Evolutionary conservation across 2,113 vertebrate genomes (phyloP), one percentile per base, ranked within the genome.

Genomic region (Apodemus sylvaticus): DNA sequence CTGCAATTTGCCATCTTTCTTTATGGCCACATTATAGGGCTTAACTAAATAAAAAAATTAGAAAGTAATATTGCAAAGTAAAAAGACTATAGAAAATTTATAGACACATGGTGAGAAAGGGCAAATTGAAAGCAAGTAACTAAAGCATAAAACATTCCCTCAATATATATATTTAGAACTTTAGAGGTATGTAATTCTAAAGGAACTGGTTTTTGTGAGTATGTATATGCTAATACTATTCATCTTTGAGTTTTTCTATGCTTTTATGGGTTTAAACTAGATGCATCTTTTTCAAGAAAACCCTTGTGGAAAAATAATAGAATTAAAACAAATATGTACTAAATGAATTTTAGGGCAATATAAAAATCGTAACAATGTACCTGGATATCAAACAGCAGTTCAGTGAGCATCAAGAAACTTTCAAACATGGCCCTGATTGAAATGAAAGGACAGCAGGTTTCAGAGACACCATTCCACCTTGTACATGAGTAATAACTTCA

Each of bases 61-160:
- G 86, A 97, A 96, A 62, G 48, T 92, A 95, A 96, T 94, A 96
- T 97, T 96, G 24, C 6, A 89, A 92, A 90, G 94, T 89, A 73
- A 97, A 96, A 95, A 39, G 48, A 95, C 14, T 89, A 64, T 34
- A 91, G 39, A 81, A 77, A 86, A 89, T 90, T 95, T 94, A 93
- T 91, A n/a, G 14, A 70, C 68, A 12, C 42, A 22, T 82, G 42
- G 9, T 94, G 29, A 88, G 81, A 93, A 73, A 81, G 70, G 29
- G 31, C 26, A 24, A 93, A 90, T 92, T 93, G 58, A 70, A 94
- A 39, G 26, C 93, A 22, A 94, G 83, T 82, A 86, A 93, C 36
- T 11, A 89, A 95, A 97, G 68, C 66, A 12, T 7, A 77, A 94
- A 93, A 91, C 60, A 76, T 81, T 94, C 64, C 36, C 36, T 29